These are phyloP conservation scores for Pangasius sanitwongsei DNA, from an alignment of 2,797 vertebrate genomes.

Conservation along the genomic window DNA sequence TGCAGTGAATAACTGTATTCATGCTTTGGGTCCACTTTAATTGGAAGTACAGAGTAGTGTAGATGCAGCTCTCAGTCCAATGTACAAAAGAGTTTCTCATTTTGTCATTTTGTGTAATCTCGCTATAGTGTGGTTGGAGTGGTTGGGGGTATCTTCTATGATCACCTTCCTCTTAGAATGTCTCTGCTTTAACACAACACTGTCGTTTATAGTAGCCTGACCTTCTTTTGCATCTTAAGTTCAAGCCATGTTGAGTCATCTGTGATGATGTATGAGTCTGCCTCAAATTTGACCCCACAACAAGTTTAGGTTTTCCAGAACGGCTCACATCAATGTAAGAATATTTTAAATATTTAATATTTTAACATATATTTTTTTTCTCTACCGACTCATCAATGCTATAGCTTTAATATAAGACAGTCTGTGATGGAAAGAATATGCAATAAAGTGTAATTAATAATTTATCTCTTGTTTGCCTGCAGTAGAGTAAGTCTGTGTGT, in stretches of 20 bases:
- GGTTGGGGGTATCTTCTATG: neutral
- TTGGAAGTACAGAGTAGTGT: neutral
- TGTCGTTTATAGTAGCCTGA: neutral
- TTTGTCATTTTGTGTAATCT: neutral
- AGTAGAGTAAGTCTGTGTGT: neutral
- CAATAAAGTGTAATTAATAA: neutral
- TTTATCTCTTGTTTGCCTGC: slow-evolving; percentile 4
- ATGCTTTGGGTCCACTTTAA: neutral
- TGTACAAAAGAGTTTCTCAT: neutral
- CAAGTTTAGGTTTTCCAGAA: neutral
- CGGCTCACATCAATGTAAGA: neutral
- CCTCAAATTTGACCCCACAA: neutral
- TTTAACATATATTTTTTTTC: neutral
- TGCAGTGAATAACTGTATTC: neutral
- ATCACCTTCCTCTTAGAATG: slow-evolving; percentile 6
- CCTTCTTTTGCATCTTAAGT: slow-evolving; percentile 19
- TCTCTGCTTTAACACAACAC: neutral
- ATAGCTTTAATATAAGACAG: neutral
- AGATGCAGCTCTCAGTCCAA: neutral
- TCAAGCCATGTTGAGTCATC: slow-evolving; percentile 4
- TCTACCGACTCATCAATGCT: no score
- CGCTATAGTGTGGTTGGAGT: no score
- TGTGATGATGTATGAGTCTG: slow-evolving; percentile 7
- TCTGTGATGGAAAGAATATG: neutral
- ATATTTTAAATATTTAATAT: neutral